phyloP scores from a whole-genome alignment of 2,797 vertebrate species.

The Amblyopsis hoosieri region DNA sequence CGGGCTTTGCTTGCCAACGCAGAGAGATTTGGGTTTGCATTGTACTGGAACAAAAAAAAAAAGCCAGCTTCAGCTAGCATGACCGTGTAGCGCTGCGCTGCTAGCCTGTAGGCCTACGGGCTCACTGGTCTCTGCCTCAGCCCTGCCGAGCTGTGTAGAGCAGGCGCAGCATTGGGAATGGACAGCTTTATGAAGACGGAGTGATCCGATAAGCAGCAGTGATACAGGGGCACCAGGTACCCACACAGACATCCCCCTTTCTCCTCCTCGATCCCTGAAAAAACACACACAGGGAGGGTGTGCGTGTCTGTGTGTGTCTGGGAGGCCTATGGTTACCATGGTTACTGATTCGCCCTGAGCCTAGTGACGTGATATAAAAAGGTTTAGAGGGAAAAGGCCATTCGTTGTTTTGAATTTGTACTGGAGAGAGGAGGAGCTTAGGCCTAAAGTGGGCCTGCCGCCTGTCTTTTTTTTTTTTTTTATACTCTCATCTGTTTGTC shows the following conservation, averaged over 20 bases:
- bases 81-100: conserved; percentile 7
- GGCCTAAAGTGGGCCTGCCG: conserved; percentile 58
- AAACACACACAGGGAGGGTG: conserved; percentile 25
- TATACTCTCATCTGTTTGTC: conserved; percentile 58
- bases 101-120: conserved; percentile 15
- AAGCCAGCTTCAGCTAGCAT: conserved; percentile 9
- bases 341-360: conserved; percentile 71
- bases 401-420: conserved; percentile 60
- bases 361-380: conserved; percentile 56
- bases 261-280: conserved; percentile 27
- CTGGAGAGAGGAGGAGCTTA: conserved; percentile 61
- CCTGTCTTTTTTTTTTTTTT: conserved; percentile 25
- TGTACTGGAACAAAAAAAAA: conserved; percentile 33
- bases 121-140: conserved; percentile 28
- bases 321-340: conserved; percentile 70
- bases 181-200: conserved; percentile 71
- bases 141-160: conserved; percentile 43
- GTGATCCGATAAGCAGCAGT: conserved; percentile 66
- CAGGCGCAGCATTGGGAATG: conserved; percentile 49
- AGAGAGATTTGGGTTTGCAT: conserved; percentile 9
- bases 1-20: background rate
- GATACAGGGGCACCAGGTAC: conserved; percentile 65
- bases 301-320: conserved; percentile 57
- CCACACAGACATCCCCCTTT: conserved; percentile 31
- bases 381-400: conserved; percentile 69